phyloP scores from a whole-genome alignment of 2,888 invertebrate genomes.

The Plagodis dolabraria region DNA sequence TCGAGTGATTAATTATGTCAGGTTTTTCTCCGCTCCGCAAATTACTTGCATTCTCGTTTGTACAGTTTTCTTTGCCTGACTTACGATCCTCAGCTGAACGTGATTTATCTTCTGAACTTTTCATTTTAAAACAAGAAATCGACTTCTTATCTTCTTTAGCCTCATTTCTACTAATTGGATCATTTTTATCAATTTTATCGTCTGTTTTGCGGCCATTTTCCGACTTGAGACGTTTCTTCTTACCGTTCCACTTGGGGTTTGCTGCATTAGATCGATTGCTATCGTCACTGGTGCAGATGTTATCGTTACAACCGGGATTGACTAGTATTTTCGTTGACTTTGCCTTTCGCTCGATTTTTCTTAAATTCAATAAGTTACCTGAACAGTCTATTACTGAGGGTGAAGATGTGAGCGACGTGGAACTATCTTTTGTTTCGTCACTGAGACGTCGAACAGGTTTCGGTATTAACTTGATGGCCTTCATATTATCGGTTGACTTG shows the following conservation, averaged over 20 bases:
- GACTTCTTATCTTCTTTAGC: constrained; percentile 74
- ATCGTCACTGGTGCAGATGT: constrained; percentile 72
- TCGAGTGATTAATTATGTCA: constrained; percentile 74
- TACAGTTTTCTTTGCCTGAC: constrained; percentile 72
- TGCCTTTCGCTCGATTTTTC: constrained; percentile 76
- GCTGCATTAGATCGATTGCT: constrained; percentile 69
- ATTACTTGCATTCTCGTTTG: constrained; percentile 76
- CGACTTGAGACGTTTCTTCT: constrained; percentile 76
- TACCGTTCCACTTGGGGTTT: constrained; percentile 74
- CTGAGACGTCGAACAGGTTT: constrained; percentile 59
- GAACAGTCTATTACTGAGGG: constrained; percentile 65
- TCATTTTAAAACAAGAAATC: constrained; percentile 80
- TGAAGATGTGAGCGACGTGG: constrained; percentile 63
- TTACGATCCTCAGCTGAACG: constrained; percentile 68
- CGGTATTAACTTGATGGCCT: constrained; percentile 65
- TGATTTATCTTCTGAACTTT: constrained; percentile 73
- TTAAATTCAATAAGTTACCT: constrained; percentile 70
- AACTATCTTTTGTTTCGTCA: constrained; percentile 64
- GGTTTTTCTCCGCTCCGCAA: constrained; percentile 66
- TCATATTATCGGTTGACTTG: constrained; percentile 62
- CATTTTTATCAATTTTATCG: constrained; percentile 62
- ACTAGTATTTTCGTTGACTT: constrained; percentile 81
- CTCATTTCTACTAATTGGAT: constrained; percentile 67
- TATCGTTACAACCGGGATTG: constrained; percentile 78
- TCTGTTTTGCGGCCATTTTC: constrained; percentile 55